These are phyloP conservation scores for Eutolmus rufibarbis DNA, from an alignment of 2,888 invertebrate genomes.

Conservation along the genomic window DNA sequence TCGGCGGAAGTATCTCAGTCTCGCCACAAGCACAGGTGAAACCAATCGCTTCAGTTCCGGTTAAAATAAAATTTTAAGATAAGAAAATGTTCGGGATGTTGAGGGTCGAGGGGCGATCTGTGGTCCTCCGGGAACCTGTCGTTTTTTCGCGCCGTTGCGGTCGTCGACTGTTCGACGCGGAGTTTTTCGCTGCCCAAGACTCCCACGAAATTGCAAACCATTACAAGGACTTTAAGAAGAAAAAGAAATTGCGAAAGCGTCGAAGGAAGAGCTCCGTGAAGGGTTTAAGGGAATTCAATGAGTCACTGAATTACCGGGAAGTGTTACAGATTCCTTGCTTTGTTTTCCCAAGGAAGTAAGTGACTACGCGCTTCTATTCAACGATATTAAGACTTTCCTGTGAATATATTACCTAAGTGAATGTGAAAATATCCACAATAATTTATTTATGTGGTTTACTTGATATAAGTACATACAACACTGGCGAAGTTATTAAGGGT, in stretches of 20 bases:
- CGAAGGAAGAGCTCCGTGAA: conserved; percentile 42
- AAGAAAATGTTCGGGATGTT: conserved; percentile 9
- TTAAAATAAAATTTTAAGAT: not conserved
- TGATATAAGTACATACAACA: too few relatives aligned
- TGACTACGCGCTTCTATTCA: not conserved
- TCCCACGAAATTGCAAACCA: conserved; percentile 60
- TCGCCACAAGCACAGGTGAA: not conserved
- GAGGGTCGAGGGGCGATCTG: not conserved
- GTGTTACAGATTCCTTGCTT: conserved; percentile 48
- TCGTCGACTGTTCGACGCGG: not conserved
- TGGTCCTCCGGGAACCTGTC: not conserved
- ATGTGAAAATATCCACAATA: not conserved
- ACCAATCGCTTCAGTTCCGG: not conserved
- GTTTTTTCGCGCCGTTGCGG: not conserved
- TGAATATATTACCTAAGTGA: not conserved
- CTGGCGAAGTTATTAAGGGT: too few relatives aligned
- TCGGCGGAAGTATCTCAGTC: not conserved
- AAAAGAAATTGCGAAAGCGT: not conserved
- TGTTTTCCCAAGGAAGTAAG: conserved; percentile 46
- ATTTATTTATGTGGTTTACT: too few relatives aligned
- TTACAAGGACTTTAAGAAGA: conserved; percentile 56
- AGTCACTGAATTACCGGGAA: conserved; percentile 34
- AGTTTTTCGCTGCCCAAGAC: conserved; percentile 47
- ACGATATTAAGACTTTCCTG: not conserved
- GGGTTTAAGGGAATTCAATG: conserved; percentile 1